Evolutionary conservation across 2,888 invertebrate species (phyloP).

Genomic region (Troides helena): DNA sequence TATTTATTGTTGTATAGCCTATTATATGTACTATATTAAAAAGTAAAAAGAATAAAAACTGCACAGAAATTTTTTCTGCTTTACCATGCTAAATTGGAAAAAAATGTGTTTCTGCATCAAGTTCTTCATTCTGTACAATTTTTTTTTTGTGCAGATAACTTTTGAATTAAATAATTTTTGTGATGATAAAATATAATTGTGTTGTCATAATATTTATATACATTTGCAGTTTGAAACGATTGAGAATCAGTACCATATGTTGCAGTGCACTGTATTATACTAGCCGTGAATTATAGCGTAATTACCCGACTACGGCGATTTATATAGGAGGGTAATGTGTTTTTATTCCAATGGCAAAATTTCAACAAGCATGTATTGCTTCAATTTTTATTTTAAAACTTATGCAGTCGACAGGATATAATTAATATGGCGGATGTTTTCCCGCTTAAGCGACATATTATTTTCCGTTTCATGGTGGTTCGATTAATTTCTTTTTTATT

Average conservation of each 20-base stretch:
- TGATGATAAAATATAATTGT: slow-evolving; percentile 1
- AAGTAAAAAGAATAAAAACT: no score
- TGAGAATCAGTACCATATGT: slow-evolving; percentile 1
- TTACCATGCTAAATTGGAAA: no score
- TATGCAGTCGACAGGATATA: neutral
- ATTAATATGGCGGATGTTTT: slow-evolving; percentile 9
- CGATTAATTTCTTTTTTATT: slow-evolving; percentile 1
- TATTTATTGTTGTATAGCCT: no score
- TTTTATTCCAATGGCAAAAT: slow-evolving; percentile 1
- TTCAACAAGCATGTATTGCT: neutral
- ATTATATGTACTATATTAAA: no score
- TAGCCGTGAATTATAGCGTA: neutral
- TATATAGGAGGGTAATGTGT: slow-evolving; percentile 7
- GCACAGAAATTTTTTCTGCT: no score
- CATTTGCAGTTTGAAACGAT: slow-evolving; percentile 8
- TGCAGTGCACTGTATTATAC: slow-evolving; percentile 5
- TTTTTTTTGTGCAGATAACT: neutral
- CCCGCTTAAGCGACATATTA: neutral
- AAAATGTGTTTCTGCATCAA: no score
- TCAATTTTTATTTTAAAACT: neutral
- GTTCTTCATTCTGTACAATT: neutral
- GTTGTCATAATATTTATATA: slow-evolving; percentile 10
- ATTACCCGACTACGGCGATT: slow-evolving; percentile 16
- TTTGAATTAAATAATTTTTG: slow-evolving; percentile 14
- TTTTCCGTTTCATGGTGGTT: neutral